These are phyloP conservation scores for Marcusenius ussheri DNA, from an alignment of 2,113 vertebrate species.

Conservation along the genomic window DNA sequence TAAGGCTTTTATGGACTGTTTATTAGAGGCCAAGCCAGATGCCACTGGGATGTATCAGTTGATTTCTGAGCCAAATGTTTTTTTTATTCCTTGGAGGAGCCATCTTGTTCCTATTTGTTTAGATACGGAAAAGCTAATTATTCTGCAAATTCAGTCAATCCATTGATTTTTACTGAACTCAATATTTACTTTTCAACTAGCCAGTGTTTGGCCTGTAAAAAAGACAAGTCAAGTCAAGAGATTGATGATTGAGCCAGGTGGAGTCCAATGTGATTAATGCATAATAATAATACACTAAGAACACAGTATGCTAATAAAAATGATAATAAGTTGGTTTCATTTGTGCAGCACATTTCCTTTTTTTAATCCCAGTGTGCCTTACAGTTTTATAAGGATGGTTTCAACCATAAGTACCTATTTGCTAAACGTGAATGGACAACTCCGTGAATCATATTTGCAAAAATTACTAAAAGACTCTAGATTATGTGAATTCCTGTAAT, in stretches of 20 bases:
- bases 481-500: background rate
- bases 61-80: background rate
- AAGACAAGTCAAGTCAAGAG: background rate
- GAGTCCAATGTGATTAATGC: background rate
- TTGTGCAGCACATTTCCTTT: background rate
- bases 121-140: background rate
- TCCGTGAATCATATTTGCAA: background rate
- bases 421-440: background rate
- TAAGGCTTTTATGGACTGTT: background rate
- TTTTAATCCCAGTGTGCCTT: background rate
- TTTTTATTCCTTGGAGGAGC: background rate
- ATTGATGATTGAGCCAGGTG: background rate
- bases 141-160: background rate
- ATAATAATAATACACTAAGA: background rate
- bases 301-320: background rate
- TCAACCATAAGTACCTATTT: background rate
- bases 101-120: background rate
- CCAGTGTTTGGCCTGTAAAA: background rate
- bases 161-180: background rate
- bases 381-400: background rate
- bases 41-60: background rate
- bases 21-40: background rate
- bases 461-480: background rate
- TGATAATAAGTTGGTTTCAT: background rate
- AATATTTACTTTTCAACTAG: background rate